Percentiles rank a stretch among this genome's conserved stretches.
Evolutionary conservation across 1,140 invertebrate species (phyloP).

Genomic region (Lineus longissimus): DNA sequence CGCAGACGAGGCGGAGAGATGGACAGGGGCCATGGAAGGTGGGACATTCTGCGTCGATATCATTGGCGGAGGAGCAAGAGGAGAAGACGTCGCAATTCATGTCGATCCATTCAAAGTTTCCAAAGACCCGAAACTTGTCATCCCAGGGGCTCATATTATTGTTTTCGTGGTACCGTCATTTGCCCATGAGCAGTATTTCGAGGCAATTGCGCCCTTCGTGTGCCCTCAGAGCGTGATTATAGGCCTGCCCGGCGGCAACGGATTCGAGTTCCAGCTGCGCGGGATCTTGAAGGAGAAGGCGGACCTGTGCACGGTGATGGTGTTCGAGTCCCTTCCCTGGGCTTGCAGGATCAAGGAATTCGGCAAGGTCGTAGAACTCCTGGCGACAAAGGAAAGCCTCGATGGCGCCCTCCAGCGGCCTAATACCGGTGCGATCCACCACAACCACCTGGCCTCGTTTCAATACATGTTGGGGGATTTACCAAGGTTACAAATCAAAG

Average conservation of each 20-base stretch:
- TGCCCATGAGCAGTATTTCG: slow-evolving; percentile 27
- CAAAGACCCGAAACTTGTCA: slow-evolving; percentile 18
- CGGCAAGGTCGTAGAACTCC: slow-evolving; percentile 27
- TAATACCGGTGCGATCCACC: not conserved
- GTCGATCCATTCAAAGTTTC: slow-evolving; percentile 19
- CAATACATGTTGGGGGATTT: not conserved
- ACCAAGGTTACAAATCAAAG: not conserved
- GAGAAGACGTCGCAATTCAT: too few relatives aligned
- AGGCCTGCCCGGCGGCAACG: slow-evolving; percentile 31
- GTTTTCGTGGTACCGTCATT: slow-evolving; percentile 28
- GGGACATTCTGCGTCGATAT: not conserved
- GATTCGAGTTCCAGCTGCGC: slow-evolving; percentile 36
- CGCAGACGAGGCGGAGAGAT: slow-evolving; percentile 12
- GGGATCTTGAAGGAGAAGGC: slow-evolving; percentile 23
- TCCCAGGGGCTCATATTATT: slow-evolving; percentile 23
- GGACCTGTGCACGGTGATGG: slow-evolving; percentile 24
- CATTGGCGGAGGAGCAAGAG: too few relatives aligned
- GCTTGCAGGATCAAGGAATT: slow-evolving; percentile 30
- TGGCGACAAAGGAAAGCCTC: slow-evolving; percentile 28
- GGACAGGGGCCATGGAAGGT: slow-evolving; percentile 6
- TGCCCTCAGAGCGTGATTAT: slow-evolving; percentile 22
- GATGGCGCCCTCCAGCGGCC: slow-evolving; percentile 12
- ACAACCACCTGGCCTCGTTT: not conserved
- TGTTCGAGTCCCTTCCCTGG: slow-evolving; percentile 37
- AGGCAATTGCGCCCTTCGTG: slow-evolving; percentile 24